Evolutionary conservation across 2,113 vertebrate genomes (phyloP), one percentile per base, ranked within the genome.

Genomic region (Oryzias curvinotus): DNA sequence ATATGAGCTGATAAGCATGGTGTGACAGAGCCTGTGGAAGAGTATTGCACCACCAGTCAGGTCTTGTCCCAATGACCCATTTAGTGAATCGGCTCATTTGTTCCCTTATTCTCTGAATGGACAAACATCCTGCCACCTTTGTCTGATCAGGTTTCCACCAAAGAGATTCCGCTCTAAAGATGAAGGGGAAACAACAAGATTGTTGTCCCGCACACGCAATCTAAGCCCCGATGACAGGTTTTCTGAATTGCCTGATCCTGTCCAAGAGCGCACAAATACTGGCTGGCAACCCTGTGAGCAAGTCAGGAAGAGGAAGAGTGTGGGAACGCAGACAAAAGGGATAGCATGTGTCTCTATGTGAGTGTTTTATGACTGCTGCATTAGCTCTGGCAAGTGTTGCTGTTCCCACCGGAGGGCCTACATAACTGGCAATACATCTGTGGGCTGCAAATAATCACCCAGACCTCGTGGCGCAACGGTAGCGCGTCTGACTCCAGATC

Each of bases 401-500:
- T 46, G 14, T 77, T 87, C 85, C 76, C 78, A 82, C 30, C 1
- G 64, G 54, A 26, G 13, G 36, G 36, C 36, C 17, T 7, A 47
- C 55, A 26, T 14, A 4, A 59, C 50, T 2, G 2, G 21, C 17
- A 15, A 0, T 6, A 52, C n/a, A 3, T 16, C 1, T 0, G 10
- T 28, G 44, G 69, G 70, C 48, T 13, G 57, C 25, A 13, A 26
- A 36, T 6, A 1, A 0, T 0, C 0, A 28, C 7, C 7, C 57
- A 14, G 87, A 85, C 86, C 81, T 87, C 43, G 82, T 89, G 85
- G 84, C 42, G 30, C 83, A 90, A 89, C 68, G 77, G 85, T 88
- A 88, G 86, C 73, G 75, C 69, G 72, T 86, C 84, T 88, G 85
- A 88, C 85, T 90, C 83, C 83, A 89, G 85, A 85, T 88, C 83